Base-by-base conservation (phyloP, 2,888 invertebrate genomes). In the Ceramica pisi region DNA sequence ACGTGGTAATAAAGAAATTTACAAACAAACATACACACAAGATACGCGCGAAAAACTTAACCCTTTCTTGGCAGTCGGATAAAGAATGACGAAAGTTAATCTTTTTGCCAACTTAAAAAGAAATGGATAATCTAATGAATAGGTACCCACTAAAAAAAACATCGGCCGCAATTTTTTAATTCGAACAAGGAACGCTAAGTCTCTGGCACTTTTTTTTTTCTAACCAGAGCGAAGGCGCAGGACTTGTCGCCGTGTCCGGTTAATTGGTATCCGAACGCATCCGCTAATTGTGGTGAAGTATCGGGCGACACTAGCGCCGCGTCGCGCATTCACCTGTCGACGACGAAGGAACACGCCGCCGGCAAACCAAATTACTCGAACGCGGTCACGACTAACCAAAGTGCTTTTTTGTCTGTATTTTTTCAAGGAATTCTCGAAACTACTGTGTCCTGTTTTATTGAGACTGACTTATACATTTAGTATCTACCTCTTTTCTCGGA, bases 221-320 rank as follows among this genome's bases (percentile, higher is more conserved):
- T 61, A 62, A 69, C 57, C 68, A 73, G 71, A 76, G 64, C 74
- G 53, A 68, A 69, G 74, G 78, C 74, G 78, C 80, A 70, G 77
- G 71, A 78, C 78, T 75, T 86, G 86, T 88, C 85, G 83, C 80
- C 77, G 78, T 72, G 85, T 82, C 83, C 80, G 82, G 88, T 90
- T 94, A 94, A 94, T 94, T 94, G 94, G 93, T 90, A 88, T 88
- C 89, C 79, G 85, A 83, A 86, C 83, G 87, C 87, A 85, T 86
- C 84, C 90, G 87, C 93, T 94, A 94, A 94, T 94, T 94, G 94
- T 91, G 78, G 83, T 87, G 90, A 87, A 81, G 83, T 73, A 79
- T 76, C 84, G 60, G 67, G 80, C 86, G 87, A 89, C 89, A 86
- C 87, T 84, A 88, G 88, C 90, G 88, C 89, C 84, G 75, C 84